Base-by-base conservation (phyloP, 2,888 invertebrate genomes). In the Hirudinaria manillensis region DNA sequence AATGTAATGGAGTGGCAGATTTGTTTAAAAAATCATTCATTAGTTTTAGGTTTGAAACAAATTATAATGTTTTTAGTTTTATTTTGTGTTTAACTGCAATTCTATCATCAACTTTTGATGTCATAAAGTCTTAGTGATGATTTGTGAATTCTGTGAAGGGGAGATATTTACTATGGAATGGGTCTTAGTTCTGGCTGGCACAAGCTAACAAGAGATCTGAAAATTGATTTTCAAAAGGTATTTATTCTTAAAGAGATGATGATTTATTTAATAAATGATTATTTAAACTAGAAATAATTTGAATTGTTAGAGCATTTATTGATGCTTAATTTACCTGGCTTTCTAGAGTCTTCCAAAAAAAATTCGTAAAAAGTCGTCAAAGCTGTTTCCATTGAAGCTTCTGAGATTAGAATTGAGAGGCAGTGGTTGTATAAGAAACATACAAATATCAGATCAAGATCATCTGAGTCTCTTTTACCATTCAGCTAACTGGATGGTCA, bases 401-500 rank as follows among this genome's bases (percentile, higher is more conserved):
- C 53, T 81, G 19, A 80, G 81, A 24, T 77, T 84, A 10, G 80
- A 80, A 19, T 78, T 85, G 34, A 80, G 82, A 21, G 85, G 85
- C 4, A 81, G 81, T n/a, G 85, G 85, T 4, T 80, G 78, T 67
- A 76, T 84, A 29, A 83, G 83, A 76, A 84, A 85, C 77, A 76
- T 85, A 53, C 83, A 84, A 0, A 65, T 84, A 29, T 77, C 83
- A 3, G 89, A 91, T 0, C 91, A 91, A 79, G 92, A 93, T 83
- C 97, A 98, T 87, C 89, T 92, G 87, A 90, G 91, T 79, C 92
- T 94, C 85, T 97, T 98, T 87, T 91, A 91, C 83, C 91, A 92
- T 85, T 93, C 96, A 3, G 93, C 96, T 16, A 90, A 92, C 81
- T 99, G 97, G 97, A 91, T 98, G 84, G 90, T 93, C 66, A 87